Percentiles rank a stretch among this genome's conserved stretches.
phyloP scores from a whole-genome alignment of 2,113 vertebrate genomes.

The Gadus chalcogrammus region DNA sequence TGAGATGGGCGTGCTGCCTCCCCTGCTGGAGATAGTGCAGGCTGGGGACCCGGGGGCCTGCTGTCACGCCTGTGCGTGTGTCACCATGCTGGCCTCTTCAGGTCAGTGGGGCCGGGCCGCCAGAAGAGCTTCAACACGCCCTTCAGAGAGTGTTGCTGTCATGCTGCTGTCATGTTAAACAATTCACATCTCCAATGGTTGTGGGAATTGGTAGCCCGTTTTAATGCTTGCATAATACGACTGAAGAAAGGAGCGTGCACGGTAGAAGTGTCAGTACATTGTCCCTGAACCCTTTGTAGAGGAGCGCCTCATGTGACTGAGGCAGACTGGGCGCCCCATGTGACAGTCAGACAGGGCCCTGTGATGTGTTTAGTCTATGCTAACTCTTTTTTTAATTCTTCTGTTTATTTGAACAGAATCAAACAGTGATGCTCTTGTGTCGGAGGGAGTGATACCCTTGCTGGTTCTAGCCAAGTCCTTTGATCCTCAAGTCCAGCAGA shows the following conservation, averaged over 20 bases:
- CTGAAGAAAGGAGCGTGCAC: too few relatives aligned
- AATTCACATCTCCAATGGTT: too few relatives aligned
- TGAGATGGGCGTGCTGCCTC: constrained; percentile 76
- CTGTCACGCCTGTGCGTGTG: constrained; percentile 78
- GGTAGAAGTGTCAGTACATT: too few relatives aligned
- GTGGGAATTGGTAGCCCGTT: too few relatives aligned
- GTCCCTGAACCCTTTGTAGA: too few relatives aligned
- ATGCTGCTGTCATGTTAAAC: too few relatives aligned
- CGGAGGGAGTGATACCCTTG: constrained; percentile 69
- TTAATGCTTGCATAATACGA: too few relatives aligned
- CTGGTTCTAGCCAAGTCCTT: constrained; percentile 74
- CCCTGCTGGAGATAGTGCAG: constrained; percentile 76
- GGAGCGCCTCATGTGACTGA: too few relatives aligned
- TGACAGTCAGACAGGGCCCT: not conserved
- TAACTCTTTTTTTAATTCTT: not conserved
- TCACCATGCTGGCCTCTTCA: constrained; percentile 73
- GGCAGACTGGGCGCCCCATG: not conserved
- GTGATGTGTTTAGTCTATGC: not conserved
- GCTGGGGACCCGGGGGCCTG: constrained; percentile 73
- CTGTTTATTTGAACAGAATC: constrained; percentile 59
- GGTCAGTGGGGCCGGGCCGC: constrained; percentile 49
- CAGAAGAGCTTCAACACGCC: too few relatives aligned
- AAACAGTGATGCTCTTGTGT: constrained; percentile 67
- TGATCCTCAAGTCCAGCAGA: constrained; percentile 76
- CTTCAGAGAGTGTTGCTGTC: too few relatives aligned